Evolutionary conservation across 1,140 invertebrate genomes (phyloP).

Genomic region (Bombus terrestris): DNA sequence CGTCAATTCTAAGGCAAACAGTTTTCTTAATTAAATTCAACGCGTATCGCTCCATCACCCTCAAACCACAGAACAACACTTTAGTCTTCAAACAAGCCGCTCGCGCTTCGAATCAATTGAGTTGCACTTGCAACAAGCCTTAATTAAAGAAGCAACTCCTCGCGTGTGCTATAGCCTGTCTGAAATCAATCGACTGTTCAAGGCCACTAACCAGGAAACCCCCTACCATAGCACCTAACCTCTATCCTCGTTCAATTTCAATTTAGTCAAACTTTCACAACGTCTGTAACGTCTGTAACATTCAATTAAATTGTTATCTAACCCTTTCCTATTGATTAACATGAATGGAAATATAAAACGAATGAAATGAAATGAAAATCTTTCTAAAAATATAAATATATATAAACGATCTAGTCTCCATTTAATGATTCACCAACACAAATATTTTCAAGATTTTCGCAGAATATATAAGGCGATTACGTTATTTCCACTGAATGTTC

Average conservation of each 20-base stretch:
- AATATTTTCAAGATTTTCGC: slow-evolving; percentile 7
- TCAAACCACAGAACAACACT: not conserved
- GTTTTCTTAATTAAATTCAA: slow-evolving; percentile 3
- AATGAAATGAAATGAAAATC: not conserved
- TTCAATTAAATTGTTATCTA: not conserved
- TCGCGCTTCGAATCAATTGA: slow-evolving; percentile 1
- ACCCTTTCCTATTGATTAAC: not conserved
- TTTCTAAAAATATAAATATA: not conserved
- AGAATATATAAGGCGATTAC: not conserved
- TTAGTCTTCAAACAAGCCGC: slow-evolving; percentile 9
- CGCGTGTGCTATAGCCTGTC: not conserved
- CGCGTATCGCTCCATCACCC: too few species aligned
- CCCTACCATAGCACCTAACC: not conserved
- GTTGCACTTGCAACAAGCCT: slow-evolving; percentile 1
- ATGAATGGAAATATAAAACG: not conserved
- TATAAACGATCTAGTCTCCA: not conserved
- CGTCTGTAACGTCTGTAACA: not conserved
- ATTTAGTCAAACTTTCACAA: not conserved
- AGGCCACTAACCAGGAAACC: not conserved
- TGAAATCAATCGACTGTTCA: slow-evolving; percentile 12
- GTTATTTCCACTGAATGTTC: not conserved
- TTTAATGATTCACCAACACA: not conserved
- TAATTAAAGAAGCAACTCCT: slow-evolving; percentile 15
- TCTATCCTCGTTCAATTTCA: not conserved
- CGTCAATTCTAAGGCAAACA: not conserved